phyloP scores from a whole-genome alignment of 2,888 invertebrate species.

The Tigriopus californicus region DNA sequence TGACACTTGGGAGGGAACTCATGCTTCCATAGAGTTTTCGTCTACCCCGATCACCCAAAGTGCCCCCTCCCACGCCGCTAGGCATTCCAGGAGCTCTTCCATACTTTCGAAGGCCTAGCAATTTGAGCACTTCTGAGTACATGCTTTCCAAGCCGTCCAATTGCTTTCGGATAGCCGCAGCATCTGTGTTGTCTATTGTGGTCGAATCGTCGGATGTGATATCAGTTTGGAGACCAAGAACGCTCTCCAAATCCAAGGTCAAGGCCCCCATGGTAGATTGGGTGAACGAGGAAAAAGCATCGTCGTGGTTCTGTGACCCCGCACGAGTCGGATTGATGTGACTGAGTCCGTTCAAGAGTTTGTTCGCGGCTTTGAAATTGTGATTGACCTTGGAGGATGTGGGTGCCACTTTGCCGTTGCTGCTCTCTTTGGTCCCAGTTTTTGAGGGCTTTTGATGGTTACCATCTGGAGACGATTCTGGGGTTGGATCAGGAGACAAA shows the following conservation, averaged over 20 bases:
- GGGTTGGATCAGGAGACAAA: constrained; percentile 42
- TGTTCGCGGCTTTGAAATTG: constrained; percentile 18
- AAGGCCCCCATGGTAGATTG: background rate
- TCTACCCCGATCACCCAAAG: constrained; percentile 2
- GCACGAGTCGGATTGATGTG: constrained; percentile 20
- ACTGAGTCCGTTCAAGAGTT: constrained; percentile 18
- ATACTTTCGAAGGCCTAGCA: constrained; percentile 8
- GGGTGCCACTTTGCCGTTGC: constrained; percentile 15
- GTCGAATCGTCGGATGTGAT: constrained; percentile 34
- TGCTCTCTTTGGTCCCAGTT: constrained; percentile 30
- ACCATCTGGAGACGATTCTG: constrained; percentile 24
- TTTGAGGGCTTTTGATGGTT: constrained; percentile 16
- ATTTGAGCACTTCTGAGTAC: constrained; percentile 51
- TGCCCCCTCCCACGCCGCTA: background rate
- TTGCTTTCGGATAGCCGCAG: constrained; percentile 56
- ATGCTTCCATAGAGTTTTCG: constrained; percentile 52
- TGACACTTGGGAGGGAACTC: constrained; percentile 45
- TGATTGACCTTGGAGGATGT: background rate
- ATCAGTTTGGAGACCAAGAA: constrained; percentile 9
- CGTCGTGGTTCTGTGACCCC: constrained; percentile 12
- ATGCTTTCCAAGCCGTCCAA: constrained; percentile 63
- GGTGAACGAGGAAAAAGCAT: no score
- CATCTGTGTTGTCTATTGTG: constrained; percentile 38
- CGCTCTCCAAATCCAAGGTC: constrained; percentile 5
- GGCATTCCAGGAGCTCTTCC: background rate